Conservation (phyloP, 2,113 vertebrate species). For the Steatornis caripensis region DNA sequence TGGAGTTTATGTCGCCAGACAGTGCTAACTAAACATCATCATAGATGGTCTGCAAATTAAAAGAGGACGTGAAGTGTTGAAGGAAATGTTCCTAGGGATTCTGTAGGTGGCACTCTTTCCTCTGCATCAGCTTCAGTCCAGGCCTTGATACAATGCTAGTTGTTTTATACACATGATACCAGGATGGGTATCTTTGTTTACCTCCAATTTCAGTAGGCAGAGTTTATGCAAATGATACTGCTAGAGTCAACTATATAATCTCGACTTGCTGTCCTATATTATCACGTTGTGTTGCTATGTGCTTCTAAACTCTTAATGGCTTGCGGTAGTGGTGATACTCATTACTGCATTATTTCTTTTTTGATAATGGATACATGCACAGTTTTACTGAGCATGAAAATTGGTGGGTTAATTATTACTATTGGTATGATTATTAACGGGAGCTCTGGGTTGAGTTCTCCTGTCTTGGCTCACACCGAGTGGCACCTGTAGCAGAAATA, state of each 20-base stretch:
- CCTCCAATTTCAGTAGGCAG: neutral
- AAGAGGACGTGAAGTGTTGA: neutral
- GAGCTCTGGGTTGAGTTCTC: neutral
- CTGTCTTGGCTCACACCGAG: neutral
- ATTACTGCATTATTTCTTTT: neutral
- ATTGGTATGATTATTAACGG: neutral
- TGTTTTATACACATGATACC: neutral
- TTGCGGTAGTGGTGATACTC: neutral
- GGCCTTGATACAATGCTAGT: neutral
- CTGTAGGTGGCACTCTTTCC: constrained; percentile 60
- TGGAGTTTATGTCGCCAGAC: neutral
- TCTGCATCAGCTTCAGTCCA: neutral
- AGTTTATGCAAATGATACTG: neutral
- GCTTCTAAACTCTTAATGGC: neutral
- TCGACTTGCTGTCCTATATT: neutral
- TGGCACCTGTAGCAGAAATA: neutral
- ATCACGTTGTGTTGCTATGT: neutral
- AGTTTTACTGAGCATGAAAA: neutral
- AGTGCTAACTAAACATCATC: neutral
- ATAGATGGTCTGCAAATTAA: neutral
- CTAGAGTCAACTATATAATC: neutral
- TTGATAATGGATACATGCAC: neutral
- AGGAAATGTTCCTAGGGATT: neutral
- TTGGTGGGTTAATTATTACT: neutral
- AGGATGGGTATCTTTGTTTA: neutral